phyloP scores from a whole-genome alignment of 1,140 invertebrate genomes.

The Leptinotarsa lineolata region DNA sequence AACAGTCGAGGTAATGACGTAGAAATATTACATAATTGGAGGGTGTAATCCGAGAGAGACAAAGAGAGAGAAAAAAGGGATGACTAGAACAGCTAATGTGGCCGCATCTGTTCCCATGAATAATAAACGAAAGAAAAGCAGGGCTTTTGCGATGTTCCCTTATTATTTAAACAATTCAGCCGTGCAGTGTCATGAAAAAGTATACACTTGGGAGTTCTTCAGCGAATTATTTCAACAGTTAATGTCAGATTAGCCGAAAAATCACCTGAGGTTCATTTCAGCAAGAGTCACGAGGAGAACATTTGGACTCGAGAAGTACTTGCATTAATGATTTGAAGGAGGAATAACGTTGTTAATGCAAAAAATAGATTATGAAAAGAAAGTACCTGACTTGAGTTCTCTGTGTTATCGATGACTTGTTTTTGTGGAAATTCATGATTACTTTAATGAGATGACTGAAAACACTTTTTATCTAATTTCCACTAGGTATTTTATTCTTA shows the following conservation, averaged over 20 bases:
- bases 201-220: background rate
- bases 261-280: slow-evolving; percentile 2
- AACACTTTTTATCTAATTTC: no score
- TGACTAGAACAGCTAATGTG: background rate
- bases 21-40: slow-evolving; percentile 12
- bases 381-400: no score
- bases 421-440: no score
- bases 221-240: background rate
- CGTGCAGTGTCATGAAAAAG: background rate
- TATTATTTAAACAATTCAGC: slow-evolving; percentile 20
- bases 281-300: background rate
- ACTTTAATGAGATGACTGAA: no score
- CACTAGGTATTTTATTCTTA: no score
- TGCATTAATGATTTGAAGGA: no score
- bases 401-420: no score
- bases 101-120: slow-evolving; percentile 15
- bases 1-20: slow-evolving; percentile 2
- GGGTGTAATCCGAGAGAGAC: background rate
- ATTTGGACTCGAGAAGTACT: no score
- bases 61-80: background rate
- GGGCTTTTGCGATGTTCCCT: background rate
- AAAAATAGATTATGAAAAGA: no score
- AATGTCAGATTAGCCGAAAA: background rate
- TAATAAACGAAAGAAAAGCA: slow-evolving; percentile 8
- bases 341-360: no score